Base-by-base conservation (phyloP, 2,113 vertebrate genomes). In the Neolamprologus toae region DNA sequence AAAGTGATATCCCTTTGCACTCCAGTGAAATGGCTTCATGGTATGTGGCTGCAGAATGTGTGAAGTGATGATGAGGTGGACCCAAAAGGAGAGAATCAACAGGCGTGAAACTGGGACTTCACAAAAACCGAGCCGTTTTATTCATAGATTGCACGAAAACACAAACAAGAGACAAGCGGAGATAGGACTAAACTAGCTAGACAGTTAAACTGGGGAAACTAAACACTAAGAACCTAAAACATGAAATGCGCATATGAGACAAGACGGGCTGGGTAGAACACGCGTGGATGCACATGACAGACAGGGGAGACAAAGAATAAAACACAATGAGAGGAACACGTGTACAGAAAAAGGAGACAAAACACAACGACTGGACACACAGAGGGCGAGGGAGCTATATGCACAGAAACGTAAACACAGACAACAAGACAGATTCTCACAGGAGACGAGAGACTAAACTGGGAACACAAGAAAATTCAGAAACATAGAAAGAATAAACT, bases 121-220 rank as follows among this genome's bases (percentile, higher is more conserved):
- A 61, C 57, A 61, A 61, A 61, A 61, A 33, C 28, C 0, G 28
- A 61, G 57, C 5, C 0, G 5, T 61, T 63, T 63, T 63, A 63
- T 63, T 33, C 59, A 1, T 63, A 63, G 28, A 63, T 33, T 63
- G 28, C 16, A 63, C 9, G 1, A 35, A 35, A 63, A 63, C 28
- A 7, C 59, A 63, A 63, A 63, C 59, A 17, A 61, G 9, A 2
- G 9, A 19, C 2, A 0, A 33, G 28, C 0, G 4, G 59, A 63
- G 28, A 61, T 61, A 3, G 57, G 57, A 10, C 57, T 33, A 61
- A 61, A 61, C 26, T 31, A 31, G 57, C 14, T 10, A 61, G 57
- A 61, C 57, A 61, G 14, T 17, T 61, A 17, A 61, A 33, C 28
- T 61, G 28, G 28, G 57, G 57, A 19, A 61, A 33, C 57, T 10